Evolutionary conservation across 2,797 vertebrate species (phyloP).

Genomic region (Rhynchonycteris naso): DNA sequence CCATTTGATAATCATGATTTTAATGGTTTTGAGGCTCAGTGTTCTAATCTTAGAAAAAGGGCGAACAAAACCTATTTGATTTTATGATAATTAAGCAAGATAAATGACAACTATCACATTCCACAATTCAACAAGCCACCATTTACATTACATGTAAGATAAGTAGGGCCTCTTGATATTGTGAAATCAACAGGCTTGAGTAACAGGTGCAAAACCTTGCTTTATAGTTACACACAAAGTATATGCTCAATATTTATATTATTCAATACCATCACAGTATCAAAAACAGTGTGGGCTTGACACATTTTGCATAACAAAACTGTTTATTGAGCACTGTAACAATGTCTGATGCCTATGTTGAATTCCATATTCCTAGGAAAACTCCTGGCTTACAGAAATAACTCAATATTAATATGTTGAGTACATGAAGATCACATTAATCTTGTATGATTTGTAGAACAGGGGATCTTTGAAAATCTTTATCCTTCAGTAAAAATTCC

Average conservation of each 20-base stretch:
- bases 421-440: not conserved
- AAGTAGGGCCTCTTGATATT: not conserved
- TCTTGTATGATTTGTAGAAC: not conserved
- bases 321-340: not conserved
- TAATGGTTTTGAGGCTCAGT: not conserved
- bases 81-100: not conserved
- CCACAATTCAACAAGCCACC: not conserved
- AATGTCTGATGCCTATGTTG: not conserved
- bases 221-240: not conserved
- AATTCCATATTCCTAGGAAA: not conserved
- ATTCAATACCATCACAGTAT: not conserved
- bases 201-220: not conserved
- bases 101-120: not conserved
- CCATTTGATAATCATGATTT: not conserved
- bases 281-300: not conserved
- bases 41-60: not conserved
- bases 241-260: not conserved
- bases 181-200: not conserved
- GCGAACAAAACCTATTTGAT: not conserved
- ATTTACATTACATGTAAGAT: not conserved
- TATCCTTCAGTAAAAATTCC: not conserved
- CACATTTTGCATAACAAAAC: not conserved
- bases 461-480: not conserved
- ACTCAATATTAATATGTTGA: not conserved
- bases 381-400: not conserved